These are phyloP conservation scores for Charaxes varanes DNA, from an alignment of 1,140 invertebrate species.

Conservation along the genomic window DNA sequence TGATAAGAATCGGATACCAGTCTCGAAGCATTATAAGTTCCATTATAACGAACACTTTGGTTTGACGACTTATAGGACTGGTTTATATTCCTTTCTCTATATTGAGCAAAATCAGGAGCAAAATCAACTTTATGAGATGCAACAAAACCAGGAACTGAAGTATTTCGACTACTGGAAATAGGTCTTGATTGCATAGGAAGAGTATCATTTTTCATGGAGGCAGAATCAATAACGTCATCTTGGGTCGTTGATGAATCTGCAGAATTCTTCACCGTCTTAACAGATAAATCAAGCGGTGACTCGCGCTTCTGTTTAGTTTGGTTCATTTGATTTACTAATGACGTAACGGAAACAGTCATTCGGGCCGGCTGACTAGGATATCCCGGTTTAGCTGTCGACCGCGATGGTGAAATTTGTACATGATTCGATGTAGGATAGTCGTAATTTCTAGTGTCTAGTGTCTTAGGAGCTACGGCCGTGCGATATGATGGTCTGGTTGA, in stretches of 20 bases:
- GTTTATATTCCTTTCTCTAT: conserved; percentile 44
- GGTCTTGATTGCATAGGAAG: conserved; percentile 41
- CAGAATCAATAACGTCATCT: conserved; percentile 76
- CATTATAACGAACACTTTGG: conserved; percentile 45
- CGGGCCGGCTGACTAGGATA: conserved; percentile 59
- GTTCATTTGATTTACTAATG: conserved; percentile 69
- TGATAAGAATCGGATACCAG: conserved; percentile 37
- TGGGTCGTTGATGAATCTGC: conserved; percentile 89
- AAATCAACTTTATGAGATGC: conserved; percentile 82
- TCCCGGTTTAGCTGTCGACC: conserved; percentile 43
- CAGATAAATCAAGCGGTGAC: conserved; percentile 88
- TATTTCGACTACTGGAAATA: conserved; percentile 36
- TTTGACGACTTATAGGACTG: conserved; percentile 28
- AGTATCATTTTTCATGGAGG: conserved; percentile 55
- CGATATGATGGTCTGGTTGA: conserved; percentile 44
- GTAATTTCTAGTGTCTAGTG: too few relatives aligned
- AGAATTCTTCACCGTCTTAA: conserved; percentile 89
- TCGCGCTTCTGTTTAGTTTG: conserved; percentile 77
- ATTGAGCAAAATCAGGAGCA: conserved; percentile 78
- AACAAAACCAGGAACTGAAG: conserved; percentile 34
- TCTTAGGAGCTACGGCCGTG: conserved; percentile 41
- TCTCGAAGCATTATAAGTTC: conserved; percentile 36
- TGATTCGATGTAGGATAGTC: conserved; percentile 49
- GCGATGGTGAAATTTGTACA: conserved; percentile 50
- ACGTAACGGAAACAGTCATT: conserved; percentile 68